These are phyloP conservation scores for Chelmon rostratus DNA, from an alignment of 2,797 vertebrate species.

Conservation along the genomic window DNA sequence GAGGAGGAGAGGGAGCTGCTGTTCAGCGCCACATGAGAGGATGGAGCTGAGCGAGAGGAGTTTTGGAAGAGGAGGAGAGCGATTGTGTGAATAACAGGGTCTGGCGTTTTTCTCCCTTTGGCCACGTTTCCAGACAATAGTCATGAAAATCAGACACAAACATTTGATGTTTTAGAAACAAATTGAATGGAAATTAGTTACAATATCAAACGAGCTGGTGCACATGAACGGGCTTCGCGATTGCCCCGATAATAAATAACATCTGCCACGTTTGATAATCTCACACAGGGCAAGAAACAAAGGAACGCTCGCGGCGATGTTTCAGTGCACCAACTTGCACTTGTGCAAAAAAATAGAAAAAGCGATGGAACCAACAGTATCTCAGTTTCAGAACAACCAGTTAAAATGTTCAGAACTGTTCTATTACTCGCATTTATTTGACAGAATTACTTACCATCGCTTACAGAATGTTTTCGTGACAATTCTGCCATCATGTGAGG, in stretches of 20 bases:
- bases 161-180: constrained; percentile 1
- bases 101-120: constrained; percentile 22
- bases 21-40: constrained; percentile 26
- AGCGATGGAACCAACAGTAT: not conserved
- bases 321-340: not conserved
- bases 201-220: not conserved
- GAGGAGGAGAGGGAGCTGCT: constrained; percentile 30
- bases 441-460: not conserved
- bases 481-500: not conserved
- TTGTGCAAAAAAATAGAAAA: not conserved
- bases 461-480: not conserved
- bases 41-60: constrained; percentile 17
- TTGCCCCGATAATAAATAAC: not conserved
- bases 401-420: too few species aligned
- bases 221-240: constrained; percentile 11
- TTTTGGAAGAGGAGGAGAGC: constrained; percentile 10
- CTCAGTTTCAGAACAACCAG: not conserved
- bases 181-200: not conserved
- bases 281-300: not conserved
- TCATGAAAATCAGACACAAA: constrained; percentile 27
- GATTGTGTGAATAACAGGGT: constrained; percentile 34
- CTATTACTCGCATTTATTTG: not conserved
- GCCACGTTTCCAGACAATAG: constrained; percentile 21
- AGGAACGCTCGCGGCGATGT: not conserved
- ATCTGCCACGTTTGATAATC: not conserved